A percentile compares a stretch with the other conserved stretches of the same genome.
phyloP scores from a whole-genome alignment of 2,113 vertebrate genomes.

The Alethe castanea region DNA sequence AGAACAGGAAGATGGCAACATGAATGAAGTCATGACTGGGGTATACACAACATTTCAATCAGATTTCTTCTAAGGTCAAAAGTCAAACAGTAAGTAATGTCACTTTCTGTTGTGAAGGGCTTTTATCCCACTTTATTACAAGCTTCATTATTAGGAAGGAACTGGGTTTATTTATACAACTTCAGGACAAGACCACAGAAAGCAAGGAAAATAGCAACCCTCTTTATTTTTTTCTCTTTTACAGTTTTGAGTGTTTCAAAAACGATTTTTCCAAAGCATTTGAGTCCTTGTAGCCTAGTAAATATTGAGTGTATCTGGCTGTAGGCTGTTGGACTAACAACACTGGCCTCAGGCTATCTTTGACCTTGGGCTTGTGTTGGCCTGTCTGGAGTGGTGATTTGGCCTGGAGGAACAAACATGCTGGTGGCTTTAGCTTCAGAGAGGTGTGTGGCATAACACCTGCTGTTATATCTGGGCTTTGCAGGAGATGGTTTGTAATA shows the following conservation, averaged over 20 bases:
- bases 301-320: background rate
- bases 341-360: background rate
- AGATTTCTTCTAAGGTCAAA: background rate
- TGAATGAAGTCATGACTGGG: background rate
- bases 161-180: background rate
- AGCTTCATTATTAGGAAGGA: background rate
- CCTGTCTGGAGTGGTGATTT: background rate
- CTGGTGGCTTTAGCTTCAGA: background rate
- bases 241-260: background rate
- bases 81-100: background rate
- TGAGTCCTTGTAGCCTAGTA: background rate
- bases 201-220: background rate
- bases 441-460: background rate
- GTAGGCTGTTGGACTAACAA: background rate
- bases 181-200: background rate
- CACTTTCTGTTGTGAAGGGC: background rate
- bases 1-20: background rate
- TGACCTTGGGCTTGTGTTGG: background rate
- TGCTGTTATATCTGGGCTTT: background rate
- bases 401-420: background rate
- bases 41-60: background rate
- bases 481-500: background rate
- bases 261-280: fast-evolving
- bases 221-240: background rate
- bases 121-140: background rate